Evolutionary conservation across 2,113 vertebrate species (phyloP), one percentile per base, ranked within the genome.

Genomic region (Sinocyclocheilus maitianheensis): DNA sequence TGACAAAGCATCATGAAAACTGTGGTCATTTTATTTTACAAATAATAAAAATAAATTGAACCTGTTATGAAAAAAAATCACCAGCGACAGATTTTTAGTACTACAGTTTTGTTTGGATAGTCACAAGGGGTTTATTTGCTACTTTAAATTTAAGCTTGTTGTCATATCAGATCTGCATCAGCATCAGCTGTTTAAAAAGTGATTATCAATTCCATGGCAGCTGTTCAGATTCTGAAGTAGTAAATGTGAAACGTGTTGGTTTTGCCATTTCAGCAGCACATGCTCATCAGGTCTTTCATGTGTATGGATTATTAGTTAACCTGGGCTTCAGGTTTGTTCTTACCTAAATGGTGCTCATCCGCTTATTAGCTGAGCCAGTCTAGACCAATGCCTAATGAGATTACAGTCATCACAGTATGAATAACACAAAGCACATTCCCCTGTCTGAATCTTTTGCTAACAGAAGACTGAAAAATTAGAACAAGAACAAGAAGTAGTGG

Each of bases 351-450:
- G 20, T 13, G 0, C 1, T 63, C n/a, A 76, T 84, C 85, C 80
- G 82, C 78, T 92, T 88, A 46, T 5, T 75, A 67, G 79, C 88
- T 72, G 53, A 78, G 88, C 40, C 82, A 87, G 72, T 86, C 78
- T 89, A 46, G 89, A 48, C 81, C 86, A 30, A 7, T 0, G 0
- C 24, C 34, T 90, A 89, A 86, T 69, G 74, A 77, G 86, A 86
- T 90, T 92, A 82, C 63, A 43, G 65, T 22, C 80, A 46, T 87
- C 26, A 43, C 71, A 86, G 43, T 24, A 40, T 77, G 58, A 82
- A 80, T 67, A 58, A 51, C 62, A 80, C 63, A 80, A 80, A 69
- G 48, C 65, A 40, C 26, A 43, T 46, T 12, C 58, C 65, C 60
- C 30, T 55, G 48, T 71, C 2, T 85, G 37, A 80, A 46, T 43